Evolutionary conservation across 2,797 vertebrate species (phyloP).

Genomic region (Eleutherodactylus coqui): DNA sequence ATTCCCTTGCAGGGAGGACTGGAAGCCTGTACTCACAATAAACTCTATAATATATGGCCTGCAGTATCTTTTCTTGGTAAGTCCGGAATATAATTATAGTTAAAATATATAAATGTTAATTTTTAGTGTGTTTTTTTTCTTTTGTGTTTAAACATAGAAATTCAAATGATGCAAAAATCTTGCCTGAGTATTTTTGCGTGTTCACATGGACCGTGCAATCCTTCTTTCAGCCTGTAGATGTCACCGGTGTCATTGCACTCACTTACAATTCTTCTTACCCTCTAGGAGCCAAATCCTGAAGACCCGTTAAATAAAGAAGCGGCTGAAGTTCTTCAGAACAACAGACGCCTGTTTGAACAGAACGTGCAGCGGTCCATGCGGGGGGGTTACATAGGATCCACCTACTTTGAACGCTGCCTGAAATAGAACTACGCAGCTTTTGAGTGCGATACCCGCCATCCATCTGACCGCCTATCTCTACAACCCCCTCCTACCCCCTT

Average conservation of each 20-base stretch:
- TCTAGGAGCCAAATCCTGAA: slow-evolving; percentile 92
- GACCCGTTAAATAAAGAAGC: slow-evolving; percentile 95
- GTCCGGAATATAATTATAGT: slow-evolving; percentile 65
- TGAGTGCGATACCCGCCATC: slow-evolving; percentile 60
- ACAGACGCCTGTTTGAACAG: slow-evolving; percentile 94
- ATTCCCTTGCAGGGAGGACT: slow-evolving; percentile 88
- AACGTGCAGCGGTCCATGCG: slow-evolving; percentile 91
- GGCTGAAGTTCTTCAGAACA: slow-evolving; percentile 91
- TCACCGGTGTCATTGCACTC: neutral
- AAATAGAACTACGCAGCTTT: slow-evolving; percentile 78
- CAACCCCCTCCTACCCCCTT: slow-evolving; percentile 54
- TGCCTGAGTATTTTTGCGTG: too few species aligned
- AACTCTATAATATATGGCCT: slow-evolving; percentile 98
- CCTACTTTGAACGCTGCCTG: slow-evolving; percentile 94
- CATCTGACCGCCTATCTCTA: slow-evolving; percentile 60
- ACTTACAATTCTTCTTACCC: neutral
- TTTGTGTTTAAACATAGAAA: too few species aligned
- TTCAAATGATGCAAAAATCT: too few species aligned
- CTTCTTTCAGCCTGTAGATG: neutral
- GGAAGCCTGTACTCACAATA: slow-evolving; percentile 95
- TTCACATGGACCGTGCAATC: neutral
- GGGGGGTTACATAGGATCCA: slow-evolving; percentile 91
- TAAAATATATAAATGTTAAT: neutral
- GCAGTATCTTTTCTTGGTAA: slow-evolving; percentile 97
- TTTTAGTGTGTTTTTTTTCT: too few species aligned